These are phyloP conservation scores for Heliconius sara DNA, from an alignment of 2,888 invertebrate species.

Conservation along the genomic window DNA sequence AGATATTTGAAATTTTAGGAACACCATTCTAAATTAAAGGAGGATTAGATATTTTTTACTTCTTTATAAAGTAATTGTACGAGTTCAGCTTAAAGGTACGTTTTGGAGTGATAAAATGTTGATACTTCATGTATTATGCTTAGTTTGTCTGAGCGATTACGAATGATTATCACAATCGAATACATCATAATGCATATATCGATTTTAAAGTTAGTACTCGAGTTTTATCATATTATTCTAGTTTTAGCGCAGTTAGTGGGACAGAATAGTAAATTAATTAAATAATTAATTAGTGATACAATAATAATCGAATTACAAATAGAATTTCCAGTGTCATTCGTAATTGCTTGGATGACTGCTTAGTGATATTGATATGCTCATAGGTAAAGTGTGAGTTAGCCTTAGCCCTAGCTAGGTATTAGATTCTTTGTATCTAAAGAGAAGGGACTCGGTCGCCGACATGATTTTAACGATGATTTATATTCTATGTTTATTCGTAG, in stretches of 20 bases:
- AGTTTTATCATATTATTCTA: conserved; percentile 19
- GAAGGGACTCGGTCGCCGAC: conserved; percentile 60
- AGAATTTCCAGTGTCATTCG: conserved; percentile 13
- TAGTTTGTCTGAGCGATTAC: conserved; percentile 19
- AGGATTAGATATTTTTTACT: conserved; percentile 72
- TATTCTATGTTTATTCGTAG: conserved; percentile 46
- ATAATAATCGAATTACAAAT: conserved; percentile 18
- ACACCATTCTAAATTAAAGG: conserved; percentile 72
- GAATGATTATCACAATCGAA: conserved; percentile 19
- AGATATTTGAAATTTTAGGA: conserved; percentile 61
- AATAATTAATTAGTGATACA: conserved; percentile 6
- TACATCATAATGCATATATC: conserved; percentile 7
- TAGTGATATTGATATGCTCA: conserved; percentile 81
- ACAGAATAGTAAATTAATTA: conserved; percentile 10
- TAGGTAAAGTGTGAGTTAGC: conserved; percentile 80
- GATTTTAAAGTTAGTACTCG: conserved; percentile 17
- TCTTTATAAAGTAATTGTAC: conserved; percentile 63
- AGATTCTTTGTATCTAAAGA: conserved; percentile 62
- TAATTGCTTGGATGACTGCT: conserved; percentile 16
- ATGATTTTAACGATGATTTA: conserved; percentile 41
- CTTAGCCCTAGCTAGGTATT: conserved; percentile 78
- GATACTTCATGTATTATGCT: conserved; percentile 70
- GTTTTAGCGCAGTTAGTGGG: conserved; percentile 15
- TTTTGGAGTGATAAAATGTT: conserved; percentile 55
- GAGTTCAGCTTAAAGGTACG: conserved; percentile 68